Base-by-base conservation (phyloP, 53 echinoderm and acorn worm genomes). In the Henricia sp. region DNA sequence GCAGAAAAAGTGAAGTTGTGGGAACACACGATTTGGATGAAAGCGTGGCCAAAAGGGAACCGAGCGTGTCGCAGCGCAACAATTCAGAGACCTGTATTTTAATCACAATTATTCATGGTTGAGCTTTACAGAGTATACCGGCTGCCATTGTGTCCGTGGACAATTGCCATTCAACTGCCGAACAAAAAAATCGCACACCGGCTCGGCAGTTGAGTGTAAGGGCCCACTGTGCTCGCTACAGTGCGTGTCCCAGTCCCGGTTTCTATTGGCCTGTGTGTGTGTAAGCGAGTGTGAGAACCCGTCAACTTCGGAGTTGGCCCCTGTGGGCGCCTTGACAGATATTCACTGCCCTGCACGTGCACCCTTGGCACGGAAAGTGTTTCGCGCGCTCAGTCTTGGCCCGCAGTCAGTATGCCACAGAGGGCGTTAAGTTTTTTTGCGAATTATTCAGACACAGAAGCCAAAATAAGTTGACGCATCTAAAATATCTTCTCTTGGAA, bases 81-180 rank as follows among this genome's bases (percentile, higher is more conserved):
- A 80, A 64, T 63, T 48, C 80, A 41, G 76, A 35, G 46, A 40
- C 80, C 30, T 44, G 63, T 70, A 70, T 51, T 67, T 86, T 66
- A 66, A 67, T 76, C 66, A 86, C 52, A 86, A 68, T 86, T 75
- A 75, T 76, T 67, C 76, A 67, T 48, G 76, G 67, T 86, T 48
- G 67, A 68, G 19, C 37, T 68, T 86, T 41, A 44, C 76, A 53
- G 75, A 42, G 54, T 64, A 71, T n/a, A 58, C 71, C 53, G 39
- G 73, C 20, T 73, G 53, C 73, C 53, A 63, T 80, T 80, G 80
- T 80, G 64, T 23, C 33, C 44, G 10, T 25, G 63, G 20, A 80
- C 80, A 80, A 80, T 80, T 64, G 63, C 80, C 64, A 64, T 80
- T 80, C 80, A 80, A 44, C 80, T 46, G 48, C 50, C 50, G 63